Evolutionary conservation across 2,888 invertebrate species (phyloP).

Genomic region (Caenorhabditis plicata): DNA sequence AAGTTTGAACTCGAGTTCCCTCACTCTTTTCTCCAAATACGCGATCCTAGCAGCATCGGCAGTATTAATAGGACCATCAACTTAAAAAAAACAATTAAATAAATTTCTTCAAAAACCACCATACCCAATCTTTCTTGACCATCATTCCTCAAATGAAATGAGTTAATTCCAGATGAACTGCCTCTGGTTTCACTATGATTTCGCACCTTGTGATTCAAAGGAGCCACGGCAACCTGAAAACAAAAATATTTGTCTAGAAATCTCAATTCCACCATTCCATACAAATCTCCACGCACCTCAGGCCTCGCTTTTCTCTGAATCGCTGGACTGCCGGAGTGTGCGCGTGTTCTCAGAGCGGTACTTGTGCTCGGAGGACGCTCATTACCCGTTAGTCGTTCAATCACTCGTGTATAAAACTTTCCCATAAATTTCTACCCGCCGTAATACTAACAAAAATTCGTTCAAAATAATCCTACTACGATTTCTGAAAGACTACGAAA

Average conservation of each 20-base stretch:
- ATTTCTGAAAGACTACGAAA: too few species aligned
- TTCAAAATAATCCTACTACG: slow-evolving; percentile 1
- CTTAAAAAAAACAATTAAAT: slow-evolving; percentile 6
- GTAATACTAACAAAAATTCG: slow-evolving; percentile 33
- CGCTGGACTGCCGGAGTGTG: slow-evolving; percentile 32
- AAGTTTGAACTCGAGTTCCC: slow-evolving; percentile 24
- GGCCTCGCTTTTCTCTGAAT: slow-evolving; percentile 18
- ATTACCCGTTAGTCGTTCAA: slow-evolving; percentile 27
- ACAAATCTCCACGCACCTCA: slow-evolving; percentile 9
- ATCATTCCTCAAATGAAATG: slow-evolving; percentile 15
- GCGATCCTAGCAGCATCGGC: slow-evolving; percentile 23
- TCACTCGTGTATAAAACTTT: slow-evolving; percentile 33
- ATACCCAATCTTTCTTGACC: slow-evolving; percentile 29
- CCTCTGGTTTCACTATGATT: slow-evolving; percentile 26
- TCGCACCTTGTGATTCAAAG: slow-evolving; percentile 30
- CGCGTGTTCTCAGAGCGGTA: slow-evolving; percentile 18
- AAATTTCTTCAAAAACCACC: not conserved
- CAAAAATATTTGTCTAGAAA: not conserved
- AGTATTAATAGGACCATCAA: slow-evolving; percentile 26
- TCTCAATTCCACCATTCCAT: too few species aligned
- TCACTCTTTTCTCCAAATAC: slow-evolving; percentile 25
- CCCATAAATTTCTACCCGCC: slow-evolving; percentile 34
- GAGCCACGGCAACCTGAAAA: slow-evolving; percentile 42
- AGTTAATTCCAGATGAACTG: slow-evolving; percentile 17
- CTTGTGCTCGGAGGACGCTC: not conserved